A percentile compares a stretch with the other conserved stretches of the same genome.
phyloP scores from a whole-genome alignment of 2,888 invertebrate species.

The Lepidochrysops patricia region DNA sequence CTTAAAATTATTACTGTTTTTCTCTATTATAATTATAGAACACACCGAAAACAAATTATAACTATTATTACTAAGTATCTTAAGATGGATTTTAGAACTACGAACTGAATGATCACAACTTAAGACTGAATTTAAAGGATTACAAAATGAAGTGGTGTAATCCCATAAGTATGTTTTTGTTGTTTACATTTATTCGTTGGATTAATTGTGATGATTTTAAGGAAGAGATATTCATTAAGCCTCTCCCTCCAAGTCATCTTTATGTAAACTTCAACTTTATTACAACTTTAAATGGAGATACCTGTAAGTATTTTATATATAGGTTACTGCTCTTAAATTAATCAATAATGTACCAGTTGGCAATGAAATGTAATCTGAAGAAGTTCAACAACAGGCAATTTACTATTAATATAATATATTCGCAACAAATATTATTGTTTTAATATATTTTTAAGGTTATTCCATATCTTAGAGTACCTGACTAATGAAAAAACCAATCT shows the following conservation, averaged over 20 bases:
- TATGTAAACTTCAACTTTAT: constrained; percentile 94
- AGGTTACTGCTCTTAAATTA: neutral
- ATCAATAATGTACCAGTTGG: no score
- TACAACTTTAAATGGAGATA: constrained; percentile 80
- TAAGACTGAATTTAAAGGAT: neutral
- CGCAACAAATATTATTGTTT: no score
- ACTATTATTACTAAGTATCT: no score
- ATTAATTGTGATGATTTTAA: constrained; percentile 79
- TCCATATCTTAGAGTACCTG: no score
- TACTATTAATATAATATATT: no score
- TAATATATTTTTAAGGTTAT: no score
- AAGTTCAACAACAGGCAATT: no score
- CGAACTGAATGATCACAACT: neutral
- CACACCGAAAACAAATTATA: no score
- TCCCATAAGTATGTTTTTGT: constrained; percentile 17
- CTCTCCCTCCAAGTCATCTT: constrained; percentile 86
- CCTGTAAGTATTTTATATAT: constrained; percentile 69
- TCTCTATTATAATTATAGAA: no score
- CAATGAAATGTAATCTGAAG: no score
- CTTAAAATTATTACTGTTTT: no score
- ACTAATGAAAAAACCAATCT: constrained; percentile 1
- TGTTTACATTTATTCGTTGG: constrained; percentile 24
- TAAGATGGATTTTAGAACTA: neutral
- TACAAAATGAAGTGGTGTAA: neutral
- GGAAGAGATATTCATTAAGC: constrained; percentile 92